Evolutionary conservation across 2,797 vertebrate genomes (phyloP).

Genomic region (Menidia menidia): DNA sequence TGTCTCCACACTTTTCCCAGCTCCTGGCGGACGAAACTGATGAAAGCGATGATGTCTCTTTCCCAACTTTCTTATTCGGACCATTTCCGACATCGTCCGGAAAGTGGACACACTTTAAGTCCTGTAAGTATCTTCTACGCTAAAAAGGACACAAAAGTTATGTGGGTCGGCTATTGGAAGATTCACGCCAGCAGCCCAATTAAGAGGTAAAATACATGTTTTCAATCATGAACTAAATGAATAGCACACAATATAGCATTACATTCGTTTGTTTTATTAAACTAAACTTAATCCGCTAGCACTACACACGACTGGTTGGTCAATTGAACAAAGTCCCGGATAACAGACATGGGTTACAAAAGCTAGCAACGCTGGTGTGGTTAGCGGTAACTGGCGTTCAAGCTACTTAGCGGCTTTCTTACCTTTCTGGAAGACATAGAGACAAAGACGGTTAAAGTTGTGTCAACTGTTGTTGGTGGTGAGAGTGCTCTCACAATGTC

Average conservation of each 20-base stretch:
- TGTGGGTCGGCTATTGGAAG: no score
- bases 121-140: constrained; percentile 80
- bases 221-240: no score
- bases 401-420: constrained; percentile 44
- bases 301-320: neutral
- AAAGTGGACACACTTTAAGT: constrained; percentile 75
- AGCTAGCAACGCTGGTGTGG: constrained; percentile 34
- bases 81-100: constrained; percentile 75
- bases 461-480: neutral
- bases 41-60: constrained; percentile 55
- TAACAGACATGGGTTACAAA: constrained; percentile 10
- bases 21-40: constrained; percentile 75
- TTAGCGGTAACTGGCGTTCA: constrained; percentile 15
- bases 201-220: no score
- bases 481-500: neutral
- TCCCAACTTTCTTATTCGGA: constrained; percentile 47
- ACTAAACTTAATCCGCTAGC: neutral
- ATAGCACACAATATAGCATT: neutral
- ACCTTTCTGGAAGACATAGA: constrained; percentile 76
- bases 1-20: constrained; percentile 89
- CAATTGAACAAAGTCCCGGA: neutral
- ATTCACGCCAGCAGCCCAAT: no score
- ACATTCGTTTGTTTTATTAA: neutral
- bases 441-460: neutral
- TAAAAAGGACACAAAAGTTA: constrained; percentile 37